These are phyloP conservation scores for Thalassarche chlororhynchos DNA, from an alignment of 2,113 vertebrate species.

Conservation along the genomic window DNA sequence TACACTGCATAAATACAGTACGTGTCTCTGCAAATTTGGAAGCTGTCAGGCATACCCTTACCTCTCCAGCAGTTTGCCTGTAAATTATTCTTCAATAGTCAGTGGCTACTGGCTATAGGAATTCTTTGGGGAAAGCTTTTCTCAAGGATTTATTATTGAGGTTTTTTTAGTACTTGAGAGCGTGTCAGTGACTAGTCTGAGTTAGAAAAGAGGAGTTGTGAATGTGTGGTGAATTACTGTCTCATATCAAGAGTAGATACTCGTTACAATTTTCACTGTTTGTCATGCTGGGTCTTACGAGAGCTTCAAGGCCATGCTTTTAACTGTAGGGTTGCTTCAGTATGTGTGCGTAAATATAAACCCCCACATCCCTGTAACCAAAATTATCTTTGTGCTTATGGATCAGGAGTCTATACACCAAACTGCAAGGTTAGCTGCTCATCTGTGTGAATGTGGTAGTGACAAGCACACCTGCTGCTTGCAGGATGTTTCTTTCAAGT, in stretches of 20 bases:
- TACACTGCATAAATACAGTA: background rate
- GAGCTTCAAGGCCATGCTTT: background rate
- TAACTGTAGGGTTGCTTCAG: background rate
- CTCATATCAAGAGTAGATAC: background rate
- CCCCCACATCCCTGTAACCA: background rate
- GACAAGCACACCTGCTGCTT: constrained; percentile 3
- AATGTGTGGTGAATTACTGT: background rate
- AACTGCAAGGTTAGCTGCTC: background rate
- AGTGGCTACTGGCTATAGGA: background rate
- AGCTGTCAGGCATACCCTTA: background rate
- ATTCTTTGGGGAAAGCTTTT: background rate
- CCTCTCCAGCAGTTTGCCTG: background rate
- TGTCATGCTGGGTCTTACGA: background rate
- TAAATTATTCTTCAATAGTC: background rate
- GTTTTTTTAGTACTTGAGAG: background rate
- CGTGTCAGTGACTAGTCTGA: background rate
- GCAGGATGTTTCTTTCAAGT: background rate
- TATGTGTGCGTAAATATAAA: background rate
- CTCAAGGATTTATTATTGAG: background rate
- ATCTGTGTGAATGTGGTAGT: background rate
- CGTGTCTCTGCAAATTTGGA: background rate
- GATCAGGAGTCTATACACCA: background rate
- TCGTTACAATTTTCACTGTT: background rate
- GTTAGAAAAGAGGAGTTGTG: background rate
- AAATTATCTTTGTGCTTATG: background rate